A percentile compares a stretch with the other conserved stretches of the same genome.
Evolutionary conservation across 64 coral and sea anemone species (phyloP).

Genomic region (Pocillopora damicornis): DNA sequence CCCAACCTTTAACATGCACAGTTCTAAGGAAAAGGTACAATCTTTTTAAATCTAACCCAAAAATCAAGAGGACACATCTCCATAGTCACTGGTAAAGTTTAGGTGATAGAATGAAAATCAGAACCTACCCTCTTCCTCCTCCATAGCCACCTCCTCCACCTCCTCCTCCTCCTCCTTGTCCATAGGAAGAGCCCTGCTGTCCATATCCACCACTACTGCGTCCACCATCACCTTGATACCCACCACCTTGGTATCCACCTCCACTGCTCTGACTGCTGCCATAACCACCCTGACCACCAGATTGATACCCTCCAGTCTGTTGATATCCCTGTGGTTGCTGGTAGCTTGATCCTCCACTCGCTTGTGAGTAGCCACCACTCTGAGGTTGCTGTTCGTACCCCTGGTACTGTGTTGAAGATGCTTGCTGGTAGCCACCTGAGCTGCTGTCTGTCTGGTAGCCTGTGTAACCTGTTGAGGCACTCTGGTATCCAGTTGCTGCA

Average conservation of each 20-base stretch:
- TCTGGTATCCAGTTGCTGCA: slow-evolving; percentile 26
- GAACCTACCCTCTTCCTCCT: slow-evolving; percentile 74
- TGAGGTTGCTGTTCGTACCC: slow-evolving; percentile 31
- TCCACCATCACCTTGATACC: slow-evolving; percentile 48
- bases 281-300: not conserved
- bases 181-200: slow-evolving; percentile 52
- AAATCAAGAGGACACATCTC: too few species aligned
- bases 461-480: not conserved
- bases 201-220: slow-evolving; percentile 33
- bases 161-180: slow-evolving; percentile 33
- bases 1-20: too few species aligned
- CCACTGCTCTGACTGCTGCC: slow-evolving; percentile 8
- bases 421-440: slow-evolving; percentile 33
- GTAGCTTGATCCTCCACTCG: slow-evolving; percentile 31
- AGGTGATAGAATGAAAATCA: slow-evolving; percentile 11
- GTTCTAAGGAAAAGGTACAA: too few species aligned
- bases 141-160: slow-evolving; percentile 50
- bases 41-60: too few species aligned
- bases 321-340: slow-evolving; percentile 44
- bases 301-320: slow-evolving; percentile 32
- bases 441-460: slow-evolving; percentile 17
- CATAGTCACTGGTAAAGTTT: not conserved
- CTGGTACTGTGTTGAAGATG: slow-evolving; percentile 46
- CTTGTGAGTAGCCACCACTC: slow-evolving; percentile 43
- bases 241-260: slow-evolving; percentile 64